A percentile compares a stretch with the other conserved stretches of the same genome.
phyloP scores from a whole-genome alignment of 92 coral and sea anemone species.

The Ricordea florida region DNA sequence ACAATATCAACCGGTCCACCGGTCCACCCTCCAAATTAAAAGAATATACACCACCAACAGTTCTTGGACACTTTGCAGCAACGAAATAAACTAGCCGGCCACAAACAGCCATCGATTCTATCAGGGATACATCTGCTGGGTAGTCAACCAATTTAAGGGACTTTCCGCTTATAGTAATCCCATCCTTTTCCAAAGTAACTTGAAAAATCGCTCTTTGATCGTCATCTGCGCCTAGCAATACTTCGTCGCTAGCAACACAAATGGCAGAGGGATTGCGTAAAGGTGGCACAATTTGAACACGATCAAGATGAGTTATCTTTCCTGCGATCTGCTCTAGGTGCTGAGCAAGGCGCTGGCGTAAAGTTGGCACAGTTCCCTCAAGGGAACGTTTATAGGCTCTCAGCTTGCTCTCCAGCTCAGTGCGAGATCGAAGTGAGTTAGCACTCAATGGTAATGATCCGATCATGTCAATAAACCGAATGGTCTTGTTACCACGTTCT shows the following conservation, averaged over 20 bases:
- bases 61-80: conserved; percentile 9
- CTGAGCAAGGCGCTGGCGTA: conserved; percentile 27
- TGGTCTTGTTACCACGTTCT: conserved; percentile 12
- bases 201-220: conserved; percentile 13
- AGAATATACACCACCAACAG: conserved; percentile 14
- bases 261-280: too few relatives aligned
- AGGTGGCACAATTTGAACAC: conserved; percentile 17
- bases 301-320: conserved; percentile 15
- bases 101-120: conserved; percentile 22
- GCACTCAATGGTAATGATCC: neutral
- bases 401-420: too few relatives aligned
- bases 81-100: conserved; percentile 12
- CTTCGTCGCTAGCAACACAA: too few relatives aligned
- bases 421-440: conserved; percentile 8
- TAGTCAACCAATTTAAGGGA: neutral
- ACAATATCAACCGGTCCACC: too few relatives aligned
- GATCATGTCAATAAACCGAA: conserved; percentile 24
- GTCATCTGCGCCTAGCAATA: conserved; percentile 14
- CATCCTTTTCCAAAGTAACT: conserved; percentile 26
- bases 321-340: conserved; percentile 19
- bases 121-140: conserved; percentile 11
- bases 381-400: neutral
- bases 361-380: conserved; percentile 7
- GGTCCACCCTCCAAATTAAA: too few relatives aligned
- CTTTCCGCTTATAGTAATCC: conserved; percentile 20